phyloP scores from a whole-genome alignment of 2,888 invertebrate genomes.

The Archaeoteleia sp. region DNA sequence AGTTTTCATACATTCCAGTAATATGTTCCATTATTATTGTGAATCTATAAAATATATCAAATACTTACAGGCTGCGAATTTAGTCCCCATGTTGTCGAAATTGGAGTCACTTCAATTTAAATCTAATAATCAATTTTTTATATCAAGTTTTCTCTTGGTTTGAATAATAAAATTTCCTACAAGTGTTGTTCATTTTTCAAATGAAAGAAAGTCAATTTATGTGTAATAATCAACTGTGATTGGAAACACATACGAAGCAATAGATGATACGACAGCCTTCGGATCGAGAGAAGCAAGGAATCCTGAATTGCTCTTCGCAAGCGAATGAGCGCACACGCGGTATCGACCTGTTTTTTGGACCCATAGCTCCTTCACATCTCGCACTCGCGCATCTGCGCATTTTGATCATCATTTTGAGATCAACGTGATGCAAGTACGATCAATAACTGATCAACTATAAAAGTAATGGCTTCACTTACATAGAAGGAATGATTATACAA shows the following conservation, averaged over 20 bases:
- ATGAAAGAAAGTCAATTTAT: conserved; percentile 37
- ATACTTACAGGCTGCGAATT: conserved; percentile 52
- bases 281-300: conserved; percentile 21
- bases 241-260: too few relatives aligned
- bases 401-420: conserved; percentile 35
- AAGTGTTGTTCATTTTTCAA: conserved; percentile 39
- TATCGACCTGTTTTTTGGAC: conserved; percentile 53
- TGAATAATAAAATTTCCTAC: too few relatives aligned
- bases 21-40: conserved; percentile 10
- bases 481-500: too few relatives aligned
- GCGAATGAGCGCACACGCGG: conserved; percentile 53
- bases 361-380: conserved; percentile 42
- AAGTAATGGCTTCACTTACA: too few relatives aligned
- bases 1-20: too few relatives aligned
- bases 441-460: too few relatives aligned
- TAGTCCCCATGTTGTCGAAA: conserved; percentile 41
- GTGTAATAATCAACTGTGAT: conserved; percentile 42
- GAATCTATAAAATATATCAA: conserved; percentile 7
- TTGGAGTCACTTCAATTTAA: conserved; percentile 16
- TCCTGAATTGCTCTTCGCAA: conserved; percentile 40
- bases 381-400: conserved; percentile 50
- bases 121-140: not conserved
- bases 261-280: conserved; percentile 2
- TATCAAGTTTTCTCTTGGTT: conserved; percentile 16
- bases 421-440: conserved; percentile 1